Evolutionary conservation across 2,113 vertebrate species (phyloP).

Genomic region (Dicentrarchus labrax): DNA sequence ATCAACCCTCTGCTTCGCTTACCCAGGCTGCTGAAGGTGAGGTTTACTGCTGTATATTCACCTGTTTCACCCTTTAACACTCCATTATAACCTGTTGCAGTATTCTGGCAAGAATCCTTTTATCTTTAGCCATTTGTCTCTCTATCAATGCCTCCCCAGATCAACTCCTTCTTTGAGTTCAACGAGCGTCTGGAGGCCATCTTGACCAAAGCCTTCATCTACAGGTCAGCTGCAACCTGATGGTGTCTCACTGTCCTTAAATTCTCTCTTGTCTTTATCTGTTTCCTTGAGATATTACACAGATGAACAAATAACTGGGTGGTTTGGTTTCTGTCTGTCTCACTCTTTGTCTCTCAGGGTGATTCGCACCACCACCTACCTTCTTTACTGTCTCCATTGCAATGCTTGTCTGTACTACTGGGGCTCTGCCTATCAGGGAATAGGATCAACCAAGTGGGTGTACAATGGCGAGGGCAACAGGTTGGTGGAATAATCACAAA

Average conservation of each 20-base stretch:
- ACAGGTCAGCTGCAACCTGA: slow-evolving; percentile 87
- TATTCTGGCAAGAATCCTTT: neutral
- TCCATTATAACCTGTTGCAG: neutral
- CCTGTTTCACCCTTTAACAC: neutral
- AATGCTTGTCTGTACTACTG: slow-evolving; percentile 98
- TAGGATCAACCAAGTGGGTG: slow-evolving; percentile 93
- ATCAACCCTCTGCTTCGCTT: slow-evolving; percentile 92
- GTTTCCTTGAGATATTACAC: neutral
- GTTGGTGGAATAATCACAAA: slow-evolving; percentile 75
- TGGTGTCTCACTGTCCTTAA: neutral
- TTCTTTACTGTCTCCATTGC: slow-evolving; percentile 93
- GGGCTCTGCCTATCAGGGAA: slow-evolving; percentile 89
- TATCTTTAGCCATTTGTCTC: no score
- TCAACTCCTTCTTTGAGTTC: slow-evolving; percentile 97
- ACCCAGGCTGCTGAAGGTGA: slow-evolving; percentile 94
- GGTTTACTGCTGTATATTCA: neutral
- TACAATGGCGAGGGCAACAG: slow-evolving; percentile 94
- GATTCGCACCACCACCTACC: slow-evolving; percentile 93
- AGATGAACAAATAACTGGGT: slow-evolving; percentile 40
- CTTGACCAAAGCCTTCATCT: slow-evolving; percentile 96
- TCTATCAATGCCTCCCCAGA: slow-evolving; percentile 78
- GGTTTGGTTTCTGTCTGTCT: neutral
- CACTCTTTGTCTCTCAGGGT: slow-evolving; percentile 84
- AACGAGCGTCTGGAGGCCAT: slow-evolving; percentile 94
- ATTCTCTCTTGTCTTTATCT: neutral